Base-by-base conservation (phyloP, 2,888 invertebrate genomes). In the Eupithecia pulchellata region DNA sequence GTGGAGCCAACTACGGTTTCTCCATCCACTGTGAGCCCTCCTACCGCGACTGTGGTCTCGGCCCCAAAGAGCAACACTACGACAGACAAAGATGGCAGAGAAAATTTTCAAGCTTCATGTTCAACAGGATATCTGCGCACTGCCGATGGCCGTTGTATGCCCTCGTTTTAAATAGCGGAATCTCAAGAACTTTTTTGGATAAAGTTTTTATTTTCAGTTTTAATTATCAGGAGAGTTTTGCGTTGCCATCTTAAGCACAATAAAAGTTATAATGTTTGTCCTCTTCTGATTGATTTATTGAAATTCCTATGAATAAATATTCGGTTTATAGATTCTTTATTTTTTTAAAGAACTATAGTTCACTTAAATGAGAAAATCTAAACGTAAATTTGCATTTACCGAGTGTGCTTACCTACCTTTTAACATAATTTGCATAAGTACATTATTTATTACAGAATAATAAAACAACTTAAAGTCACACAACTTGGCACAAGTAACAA, bases 61-160 rank as follows among this genome's bases (percentile, higher is more conserved):
- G 13, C 66, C 9, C 68, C 69, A 2, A 73, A 75, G n/a, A 72
- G 70, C 29, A 76, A 75, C 64, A 68, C 75, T 13, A 82, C 79
- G 6, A 79, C 77, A 3, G 75, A 64, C n/a, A 84, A 86, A 75
- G 86, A 87, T 11, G 90, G 88, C 17, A 84, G 84, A 75, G 90
- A 89, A 79, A 90, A 86, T 71, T 89, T 93, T 68, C 25, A 69
- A 6, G 92, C 79, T 36, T 84, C 80, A 32, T 93, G 93, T 78
- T 52, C 84, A 4, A 17, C 86, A 27, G 92, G 92, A 1, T 92
- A 75, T 74, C 68, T 80, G 73, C 85, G 87, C 14, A 91, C 92
- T 13, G 58, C 82, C 52, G 92, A 92, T 74, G 91, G 91, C 73
- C 87, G 90, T 80, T 93, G 93, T 79, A 88, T 86, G 82, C 83